Evolutionary conservation across 2,797 vertebrate species (phyloP).

Genomic region (Myotis daubentonii): DNA sequence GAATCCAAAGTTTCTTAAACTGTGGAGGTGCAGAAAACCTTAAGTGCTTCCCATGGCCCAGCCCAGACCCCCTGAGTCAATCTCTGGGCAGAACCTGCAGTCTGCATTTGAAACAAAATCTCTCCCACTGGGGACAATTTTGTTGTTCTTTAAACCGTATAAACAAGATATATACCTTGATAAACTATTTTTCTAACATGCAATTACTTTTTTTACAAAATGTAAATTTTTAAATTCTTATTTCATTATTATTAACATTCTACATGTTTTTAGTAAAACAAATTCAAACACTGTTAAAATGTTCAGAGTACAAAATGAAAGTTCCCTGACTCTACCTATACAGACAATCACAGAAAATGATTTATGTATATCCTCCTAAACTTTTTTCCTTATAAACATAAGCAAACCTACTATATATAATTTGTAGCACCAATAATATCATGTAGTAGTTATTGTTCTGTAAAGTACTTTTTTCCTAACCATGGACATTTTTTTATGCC

Average conservation of each 20-base stretch:
- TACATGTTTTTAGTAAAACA: background rate
- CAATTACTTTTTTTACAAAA: background rate
- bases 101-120: background rate
- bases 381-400: background rate
- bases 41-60: accelerated
- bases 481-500: background rate
- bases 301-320: background rate
- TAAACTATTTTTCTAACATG: background rate
- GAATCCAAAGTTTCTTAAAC: background rate
- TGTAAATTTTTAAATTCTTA: background rate
- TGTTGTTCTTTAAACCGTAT: background rate
- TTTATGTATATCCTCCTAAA: background rate
- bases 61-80: background rate
- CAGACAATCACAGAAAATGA: background rate
- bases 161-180: background rate
- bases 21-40: background rate
- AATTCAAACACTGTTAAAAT: background rate
- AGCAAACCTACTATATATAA: background rate
- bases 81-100: background rate
- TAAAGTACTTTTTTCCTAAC: background rate
- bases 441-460: background rate
- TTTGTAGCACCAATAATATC: background rate
- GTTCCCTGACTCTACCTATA: background rate
- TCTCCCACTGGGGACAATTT: background rate
- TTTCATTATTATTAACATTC: background rate